A percentile compares a stretch with the other conserved stretches of the same genome.
Evolutionary conservation across 1,140 invertebrate genomes (phyloP).

Genomic region (Magallana gigas): DNA sequence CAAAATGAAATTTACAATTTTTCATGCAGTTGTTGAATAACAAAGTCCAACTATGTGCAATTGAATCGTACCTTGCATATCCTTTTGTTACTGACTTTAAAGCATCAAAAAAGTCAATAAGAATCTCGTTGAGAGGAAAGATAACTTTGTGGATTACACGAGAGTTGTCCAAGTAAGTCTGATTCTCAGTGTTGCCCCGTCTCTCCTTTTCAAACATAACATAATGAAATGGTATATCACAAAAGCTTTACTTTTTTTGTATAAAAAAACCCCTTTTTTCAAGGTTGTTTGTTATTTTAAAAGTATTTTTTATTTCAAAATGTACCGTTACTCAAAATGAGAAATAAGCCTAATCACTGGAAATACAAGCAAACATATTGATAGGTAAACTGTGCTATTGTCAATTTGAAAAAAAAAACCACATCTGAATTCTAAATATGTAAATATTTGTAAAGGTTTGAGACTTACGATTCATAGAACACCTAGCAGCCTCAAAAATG

Average conservation of each 20-base stretch:
- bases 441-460: no score
- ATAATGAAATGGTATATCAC: background rate
- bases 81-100: conserved; percentile 94
- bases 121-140: conserved; percentile 94
- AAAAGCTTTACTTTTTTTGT: background rate
- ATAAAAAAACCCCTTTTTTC: background rate
- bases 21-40: background rate
- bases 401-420: no score
- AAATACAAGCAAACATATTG: background rate
- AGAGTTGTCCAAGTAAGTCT: conserved; percentile 89
- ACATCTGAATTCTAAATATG: no score
- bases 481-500: no score
- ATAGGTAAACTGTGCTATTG: background rate
- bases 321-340: no score
- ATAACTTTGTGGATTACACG: conserved; percentile 90
- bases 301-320: no score
- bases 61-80: conserved; percentile 84
- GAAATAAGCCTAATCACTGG: no score
- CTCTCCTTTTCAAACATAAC: conserved; percentile 82
- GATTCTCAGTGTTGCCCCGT: conserved; percentile 87
- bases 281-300: no score
- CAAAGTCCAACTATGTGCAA: background rate
- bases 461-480: no score
- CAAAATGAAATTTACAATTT: no score
- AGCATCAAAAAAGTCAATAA: conserved; percentile 96